Base-by-base conservation (phyloP, 1,140 invertebrate genomes). In the Bombus ignitus region DNA sequence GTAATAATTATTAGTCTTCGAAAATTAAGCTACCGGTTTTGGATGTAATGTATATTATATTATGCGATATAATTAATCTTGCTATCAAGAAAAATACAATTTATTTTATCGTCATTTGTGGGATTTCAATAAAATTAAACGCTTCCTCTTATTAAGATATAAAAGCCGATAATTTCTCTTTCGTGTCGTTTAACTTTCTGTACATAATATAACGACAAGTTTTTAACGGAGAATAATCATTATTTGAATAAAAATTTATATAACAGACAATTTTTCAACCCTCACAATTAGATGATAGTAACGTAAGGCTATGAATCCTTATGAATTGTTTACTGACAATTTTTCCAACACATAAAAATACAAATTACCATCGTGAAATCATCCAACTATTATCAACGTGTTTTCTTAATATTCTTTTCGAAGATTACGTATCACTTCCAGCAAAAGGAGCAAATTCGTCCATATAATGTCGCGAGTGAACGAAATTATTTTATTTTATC, bases 231-330 rank as follows among this genome's bases (percentile, higher is more conserved):
- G 47, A 25, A 28, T 28, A 62, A 25, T 62, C 28, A n/a, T 13
- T n/a, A 13, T n/a, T 62, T n/a, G 12, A 5, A 13, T 5, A n/a
- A n/a, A 28, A n/a, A 62, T 28, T 62, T n/a, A 62, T 13, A 62
- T n/a, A n/a, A 62, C 4, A 62, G 57, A 28, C 9, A 59, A 0
- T 62, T 13, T n/a, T 62, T n/a, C 28, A 62, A n/a, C 3, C 59
- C 12, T 62, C 1, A 0, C 10, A 0, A n/a, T n/a, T n/a, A 13
- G 4, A 62, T 5, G 28, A n/a, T 25, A 62, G 4, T n/a, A 13
- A 62, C 18, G 47, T n/a, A n/a, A n/a, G 10, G 4, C 10, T 28
- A 59, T 59, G 10, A 28, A 28, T 28, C 6, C 9, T 59, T 59
- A 10, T 28, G 3, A 12, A 28, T 22, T 22, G 18, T 53, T 53